These are phyloP conservation scores for Sander lucioperca DNA, from an alignment of 2,113 vertebrate species.

Conservation along the genomic window DNA sequence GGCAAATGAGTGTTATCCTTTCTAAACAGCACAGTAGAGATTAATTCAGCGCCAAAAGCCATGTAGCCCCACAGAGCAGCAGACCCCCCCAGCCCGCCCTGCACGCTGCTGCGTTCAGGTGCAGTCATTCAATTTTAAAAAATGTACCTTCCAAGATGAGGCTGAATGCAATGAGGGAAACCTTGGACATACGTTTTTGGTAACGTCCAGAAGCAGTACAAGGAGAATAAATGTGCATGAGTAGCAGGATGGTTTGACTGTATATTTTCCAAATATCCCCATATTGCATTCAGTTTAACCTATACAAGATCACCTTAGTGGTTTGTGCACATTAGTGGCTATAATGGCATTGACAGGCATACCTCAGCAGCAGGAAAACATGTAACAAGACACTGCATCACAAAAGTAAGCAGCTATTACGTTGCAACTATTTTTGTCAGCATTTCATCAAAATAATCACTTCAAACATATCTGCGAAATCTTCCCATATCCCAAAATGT, in stretches of 20 bases:
- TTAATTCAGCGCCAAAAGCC: slow-evolving; percentile 22
- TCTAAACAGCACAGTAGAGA: slow-evolving; percentile 23
- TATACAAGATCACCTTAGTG: not conserved
- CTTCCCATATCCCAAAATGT: too few relatives aligned
- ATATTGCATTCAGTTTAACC: not conserved
- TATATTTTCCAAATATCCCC: not conserved
- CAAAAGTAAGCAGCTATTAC: not conserved
- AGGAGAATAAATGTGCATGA: not conserved
- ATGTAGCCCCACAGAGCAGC: not conserved
- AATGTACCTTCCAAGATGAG: not conserved
- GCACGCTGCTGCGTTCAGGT: slow-evolving; percentile 42
- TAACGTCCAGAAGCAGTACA: not conserved
- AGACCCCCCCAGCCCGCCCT: not conserved
- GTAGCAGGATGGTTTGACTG: not conserved
- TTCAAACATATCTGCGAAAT: not conserved
- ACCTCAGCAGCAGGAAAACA: not conserved
- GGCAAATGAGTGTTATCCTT: slow-evolving; percentile 3
- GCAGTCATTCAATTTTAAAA: not conserved
- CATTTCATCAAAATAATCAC: too few relatives aligned
- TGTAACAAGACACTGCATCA: not conserved
- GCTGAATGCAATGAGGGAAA: not conserved
- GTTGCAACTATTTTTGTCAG: not conserved
- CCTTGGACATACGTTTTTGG: not conserved
- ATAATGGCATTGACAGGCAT: not conserved
- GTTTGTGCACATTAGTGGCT: not conserved